phyloP scores from a whole-genome alignment of 30 jellyfish, hydroid and myxozoan genomes.

The Aurelia sp. region DNA sequence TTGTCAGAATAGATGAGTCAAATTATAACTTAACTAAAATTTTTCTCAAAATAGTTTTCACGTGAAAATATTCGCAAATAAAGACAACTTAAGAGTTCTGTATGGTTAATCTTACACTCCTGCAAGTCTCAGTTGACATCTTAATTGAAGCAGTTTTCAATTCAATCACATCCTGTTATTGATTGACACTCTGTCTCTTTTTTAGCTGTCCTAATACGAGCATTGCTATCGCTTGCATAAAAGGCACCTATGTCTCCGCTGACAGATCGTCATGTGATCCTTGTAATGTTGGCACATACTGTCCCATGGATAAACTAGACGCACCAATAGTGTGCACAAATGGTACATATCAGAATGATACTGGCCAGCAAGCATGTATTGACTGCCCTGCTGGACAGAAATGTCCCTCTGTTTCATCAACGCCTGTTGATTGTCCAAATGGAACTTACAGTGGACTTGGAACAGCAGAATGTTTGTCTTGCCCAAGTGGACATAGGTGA shows the following conservation, averaged over 20 bases:
- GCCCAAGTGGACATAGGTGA: conserved; percentile 75
- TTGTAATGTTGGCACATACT: conserved; percentile 35
- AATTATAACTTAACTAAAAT: too few relatives aligned
- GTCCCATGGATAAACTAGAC: conserved; percentile 42
- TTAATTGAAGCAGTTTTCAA: too few relatives aligned
- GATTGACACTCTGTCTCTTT: neutral
- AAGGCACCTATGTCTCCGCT: conserved; percentile 31
- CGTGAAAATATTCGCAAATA: too few relatives aligned
- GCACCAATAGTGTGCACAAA: conserved; percentile 78
- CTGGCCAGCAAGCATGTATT: conserved; percentile 57
- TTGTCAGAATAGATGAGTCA: too few relatives aligned
- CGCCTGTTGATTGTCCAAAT: conserved; percentile 57
- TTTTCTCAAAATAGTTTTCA: too few relatives aligned
- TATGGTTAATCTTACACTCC: too few relatives aligned
- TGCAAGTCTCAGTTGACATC: too few relatives aligned
- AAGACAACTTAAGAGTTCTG: too few relatives aligned
- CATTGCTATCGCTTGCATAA: conserved; percentile 11
- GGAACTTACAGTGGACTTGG: conserved; percentile 63
- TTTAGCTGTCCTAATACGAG: conserved; percentile 63
- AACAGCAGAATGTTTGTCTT: conserved; percentile 40
- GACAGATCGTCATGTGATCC: conserved; percentile 62
- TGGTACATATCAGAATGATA: conserved; percentile 85
- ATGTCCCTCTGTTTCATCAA: conserved; percentile 22
- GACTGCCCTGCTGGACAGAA: conserved; percentile 66
- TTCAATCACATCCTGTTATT: too few relatives aligned